Percentiles rank a stretch among this genome's conserved stretches.
phyloP scores from a whole-genome alignment of 2,888 invertebrate genomes.

The Pycnomerus fuliginosus region DNA sequence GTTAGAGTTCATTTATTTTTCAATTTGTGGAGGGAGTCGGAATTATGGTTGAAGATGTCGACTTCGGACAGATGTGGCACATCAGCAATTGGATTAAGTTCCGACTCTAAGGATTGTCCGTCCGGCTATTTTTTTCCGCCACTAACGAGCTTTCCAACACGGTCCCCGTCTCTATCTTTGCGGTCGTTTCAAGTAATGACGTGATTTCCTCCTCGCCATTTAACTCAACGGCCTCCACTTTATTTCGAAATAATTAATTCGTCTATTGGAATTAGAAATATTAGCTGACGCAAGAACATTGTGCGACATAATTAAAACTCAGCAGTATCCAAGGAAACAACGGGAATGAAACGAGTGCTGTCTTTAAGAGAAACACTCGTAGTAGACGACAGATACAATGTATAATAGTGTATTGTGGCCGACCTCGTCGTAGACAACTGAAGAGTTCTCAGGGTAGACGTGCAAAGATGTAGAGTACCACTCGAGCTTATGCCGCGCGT shows the following conservation, averaged over 20 bases:
- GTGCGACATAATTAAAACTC: constrained; percentile 11
- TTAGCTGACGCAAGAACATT: constrained; percentile 1
- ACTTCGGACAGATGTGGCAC: constrained; percentile 30
- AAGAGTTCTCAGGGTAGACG: constrained; percentile 40
- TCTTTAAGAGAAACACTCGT: constrained; percentile 20
- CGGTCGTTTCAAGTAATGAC: constrained; percentile 21
- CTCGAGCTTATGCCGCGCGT: constrained; percentile 44
- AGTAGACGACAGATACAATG: constrained; percentile 28
- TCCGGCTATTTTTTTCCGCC: constrained; percentile 23
- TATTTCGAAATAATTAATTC: constrained; percentile 10
- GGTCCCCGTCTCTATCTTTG: constrained; percentile 19
- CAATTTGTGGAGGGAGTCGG: constrained; percentile 24
- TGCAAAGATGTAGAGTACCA: constrained; percentile 40
- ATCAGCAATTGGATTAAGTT: constrained; percentile 30
- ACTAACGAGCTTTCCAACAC: constrained; percentile 26
- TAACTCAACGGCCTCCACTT: constrained; percentile 6
- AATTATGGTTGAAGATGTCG: constrained; percentile 26
- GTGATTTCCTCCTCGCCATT: constrained; percentile 18
- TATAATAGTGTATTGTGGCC: constrained; percentile 40
- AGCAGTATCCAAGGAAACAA: constrained; percentile 5
- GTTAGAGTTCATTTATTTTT: constrained; percentile 26
- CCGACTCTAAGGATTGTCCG: constrained; percentile 26
- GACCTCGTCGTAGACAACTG: constrained; percentile 42
- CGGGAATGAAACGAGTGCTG: constrained; percentile 4
- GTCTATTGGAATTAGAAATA: constrained; percentile 8